Base-by-base conservation (phyloP, 2,888 invertebrate species). In the Dicyrtomina minuta region DNA sequence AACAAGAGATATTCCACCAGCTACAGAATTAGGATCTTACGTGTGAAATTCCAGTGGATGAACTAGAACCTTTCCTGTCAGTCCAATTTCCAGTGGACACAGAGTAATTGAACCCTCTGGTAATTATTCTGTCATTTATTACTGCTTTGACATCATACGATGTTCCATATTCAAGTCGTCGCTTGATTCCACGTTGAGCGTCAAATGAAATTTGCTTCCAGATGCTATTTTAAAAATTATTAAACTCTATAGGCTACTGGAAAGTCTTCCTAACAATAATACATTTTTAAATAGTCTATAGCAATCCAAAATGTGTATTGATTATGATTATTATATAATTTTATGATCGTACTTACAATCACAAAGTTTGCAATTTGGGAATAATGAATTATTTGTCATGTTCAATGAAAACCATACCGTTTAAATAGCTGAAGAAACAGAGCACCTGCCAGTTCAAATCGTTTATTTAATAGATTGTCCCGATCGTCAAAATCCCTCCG, bases 31-130 rank as follows among this genome's bases (percentile, higher is more conserved):
- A 53, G 6, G 15, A 6, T 20, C 33, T 46, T 27, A 69, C 69
- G 58, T 87, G 87, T 26, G 85, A 85, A 6, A 87, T 87, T 41
- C 87, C 87, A 65, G 86, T 86, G 68, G 87, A 80, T 43, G 85
- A 84, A 79, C 85, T 85, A 81, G 86, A 85, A 51, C 86, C 86
- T 78, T 86, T 87, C 79, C 86, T 86, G 81, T 87, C 87, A 17
- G 87, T 87, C 87, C 87, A 87, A 80, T 87, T 87, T 17, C 87
- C 87, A 27, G 87, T 87, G 62, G 86, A 86, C 70, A 87, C 80
- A 0, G 87, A 86, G 78, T 87, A 87, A 68, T 84, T 82, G 43
- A 87, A 79, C 2, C 87, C 86, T 70, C 86, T 84, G 1, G 87
- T 86, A 74, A 87, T 86, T 22, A 85, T 85, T 43, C 84, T 79